Evolutionary conservation across 2,797 vertebrate genomes (phyloP).

Genomic region (Hippocampus kuda): DNA sequence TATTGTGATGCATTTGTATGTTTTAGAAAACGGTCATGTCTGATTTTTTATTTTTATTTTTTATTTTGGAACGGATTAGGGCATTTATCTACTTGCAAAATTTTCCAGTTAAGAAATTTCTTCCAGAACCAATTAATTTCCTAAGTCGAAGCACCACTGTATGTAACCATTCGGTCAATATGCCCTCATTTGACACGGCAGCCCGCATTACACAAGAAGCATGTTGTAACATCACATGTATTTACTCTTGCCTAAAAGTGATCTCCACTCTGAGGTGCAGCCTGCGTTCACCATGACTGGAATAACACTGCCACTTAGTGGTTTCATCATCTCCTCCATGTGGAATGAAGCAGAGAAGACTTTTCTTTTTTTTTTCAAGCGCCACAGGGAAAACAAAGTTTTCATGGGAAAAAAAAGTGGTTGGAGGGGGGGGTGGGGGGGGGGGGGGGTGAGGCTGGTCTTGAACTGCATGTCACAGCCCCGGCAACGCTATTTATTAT

Average conservation of each 20-base stretch:
- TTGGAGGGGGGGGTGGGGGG: neutral
- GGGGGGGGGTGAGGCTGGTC: slow-evolving; percentile 14
- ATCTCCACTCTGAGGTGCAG: neutral
- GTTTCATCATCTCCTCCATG: slow-evolving; percentile 29
- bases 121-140: no score
- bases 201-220: neutral
- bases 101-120: neutral
- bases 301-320: slow-evolving; percentile 71
- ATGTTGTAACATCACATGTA: slow-evolving; percentile 1
- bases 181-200: neutral
- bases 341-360: slow-evolving; percentile 5
- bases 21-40: no score
- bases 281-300: slow-evolving; percentile 35
- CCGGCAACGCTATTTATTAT: slow-evolving; percentile 20
- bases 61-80: no score
- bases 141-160: neutral
- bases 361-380: slow-evolving; percentile 14
- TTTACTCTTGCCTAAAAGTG: neutral
- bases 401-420: slow-evolving; percentile 13
- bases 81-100: no score
- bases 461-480: slow-evolving; percentile 12
- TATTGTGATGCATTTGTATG: no score
- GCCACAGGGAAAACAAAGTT: slow-evolving; percentile 11
- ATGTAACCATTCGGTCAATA: neutral
- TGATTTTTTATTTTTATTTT: no score